A percentile compares a stretch with the other conserved stretches of the same genome.
phyloP scores from a whole-genome alignment of 2,113 vertebrate genomes.

The Collichthys lucidus region DNA sequence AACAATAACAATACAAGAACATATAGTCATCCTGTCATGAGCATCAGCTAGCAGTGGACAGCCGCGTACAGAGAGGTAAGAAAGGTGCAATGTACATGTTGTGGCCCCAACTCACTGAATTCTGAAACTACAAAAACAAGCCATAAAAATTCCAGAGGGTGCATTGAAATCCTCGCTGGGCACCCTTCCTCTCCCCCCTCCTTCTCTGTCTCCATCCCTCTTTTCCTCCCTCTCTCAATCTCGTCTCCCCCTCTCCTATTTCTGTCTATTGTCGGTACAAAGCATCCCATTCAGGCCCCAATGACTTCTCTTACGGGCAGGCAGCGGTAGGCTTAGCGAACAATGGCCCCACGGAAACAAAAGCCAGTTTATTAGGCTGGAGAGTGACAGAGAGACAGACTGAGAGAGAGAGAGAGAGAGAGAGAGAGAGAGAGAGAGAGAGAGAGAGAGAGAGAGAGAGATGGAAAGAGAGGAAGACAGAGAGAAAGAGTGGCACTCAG shows the following conservation, averaged over 20 bases:
- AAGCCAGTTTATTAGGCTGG: constrained; percentile 92
- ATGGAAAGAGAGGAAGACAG: constrained; percentile 72
- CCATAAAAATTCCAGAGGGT: constrained; percentile 85
- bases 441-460: constrained; percentile 60
- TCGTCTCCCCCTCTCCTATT: constrained; percentile 59
- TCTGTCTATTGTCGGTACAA: constrained; percentile 84
- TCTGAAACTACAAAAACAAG: constrained; percentile 82
- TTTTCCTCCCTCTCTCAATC: constrained; percentile 34
- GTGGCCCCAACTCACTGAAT: constrained; percentile 57
- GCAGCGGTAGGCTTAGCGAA: constrained; percentile 83
- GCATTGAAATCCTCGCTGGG: constrained; percentile 74
- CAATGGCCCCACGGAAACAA: constrained; percentile 92
- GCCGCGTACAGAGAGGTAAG: constrained; percentile 6
- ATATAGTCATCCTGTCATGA: constrained; percentile 1
- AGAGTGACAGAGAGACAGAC: constrained; percentile 55
- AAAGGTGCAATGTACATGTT: constrained; percentile 54
- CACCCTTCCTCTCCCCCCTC: constrained; percentile 40
- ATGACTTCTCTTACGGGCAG: constrained; percentile 85
- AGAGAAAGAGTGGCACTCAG: constrained; percentile 80
- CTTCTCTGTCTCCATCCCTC: constrained; percentile 27
- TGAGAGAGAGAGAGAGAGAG: constrained; percentile 48
- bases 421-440: constrained; percentile 50
- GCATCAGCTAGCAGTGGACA: not conserved
- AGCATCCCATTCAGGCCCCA: constrained; percentile 88
- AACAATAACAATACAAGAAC: constrained; percentile 1